Base-by-base conservation (phyloP, 2,113 vertebrate species). In the Neodon shergylaensis region DNA sequence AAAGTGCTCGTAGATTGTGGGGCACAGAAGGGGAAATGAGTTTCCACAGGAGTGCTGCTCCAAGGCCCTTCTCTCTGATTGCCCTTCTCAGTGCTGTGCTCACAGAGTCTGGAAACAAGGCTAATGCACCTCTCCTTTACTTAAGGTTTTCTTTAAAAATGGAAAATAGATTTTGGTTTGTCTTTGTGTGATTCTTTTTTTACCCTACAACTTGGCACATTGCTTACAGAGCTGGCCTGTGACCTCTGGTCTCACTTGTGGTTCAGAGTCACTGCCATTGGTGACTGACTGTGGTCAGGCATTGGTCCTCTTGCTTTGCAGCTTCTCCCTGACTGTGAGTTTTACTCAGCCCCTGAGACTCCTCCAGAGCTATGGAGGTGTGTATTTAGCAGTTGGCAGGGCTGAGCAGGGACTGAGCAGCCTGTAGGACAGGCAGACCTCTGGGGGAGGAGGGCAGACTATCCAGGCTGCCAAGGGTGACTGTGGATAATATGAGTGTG, bases 261-360 rank as follows among this genome's bases (percentile, higher is more conserved):
- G 4, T 24, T 7, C 9, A 0, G 54, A 63, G 44, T 21, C 19
- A 5, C 33, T 0, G 0, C 33, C 1, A 0, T 6, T 12, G 2
- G 36, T 47, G 49, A 14, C 49, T 52, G 49, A 52, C 12, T 54
- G 72, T 47, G 73, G 28, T 39, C n/a, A 61, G 68, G 7, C 65
- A n/a, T 26, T 3, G 14, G 39, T 1, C 54, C 91, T 14, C 0
- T 47, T 44, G 61, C 28, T 58, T 6, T 44, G 65, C 31, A 61
- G n/a, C 1, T 0, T 42, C 72, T 19, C 65, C 7, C 36, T 0
- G n/a, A 70, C 47, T 21, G 0, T 10, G 5, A 11, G 49, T 22
- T 79, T 78, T 28, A 0, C 36, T 87, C 26, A 3, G n/a, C 63
- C 44, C 54, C 66, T 49, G 3, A 0, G 3, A 13, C 65, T 61